Conservation (phyloP, 2,888 invertebrate species). For the Sinentomon sp. region DNA sequence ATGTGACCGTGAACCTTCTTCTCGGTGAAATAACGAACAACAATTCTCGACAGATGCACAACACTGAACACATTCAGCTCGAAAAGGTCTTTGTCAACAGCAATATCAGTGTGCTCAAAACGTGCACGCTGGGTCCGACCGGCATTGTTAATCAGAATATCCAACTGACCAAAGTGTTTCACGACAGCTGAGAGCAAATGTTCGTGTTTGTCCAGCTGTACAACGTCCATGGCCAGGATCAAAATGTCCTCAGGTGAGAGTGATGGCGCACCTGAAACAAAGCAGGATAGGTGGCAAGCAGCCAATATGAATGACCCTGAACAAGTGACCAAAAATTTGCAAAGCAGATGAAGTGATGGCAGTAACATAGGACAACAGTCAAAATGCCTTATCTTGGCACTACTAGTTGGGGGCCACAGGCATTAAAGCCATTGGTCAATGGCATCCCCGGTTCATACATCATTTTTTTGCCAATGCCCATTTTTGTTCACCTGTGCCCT, state of each 20-base stretch:
- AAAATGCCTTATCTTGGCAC: too few relatives aligned
- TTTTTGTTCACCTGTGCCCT: too few relatives aligned
- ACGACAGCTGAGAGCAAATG: conserved; percentile 31
- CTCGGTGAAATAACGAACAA: conserved; percentile 32
- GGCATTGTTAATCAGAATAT: conserved; percentile 53
- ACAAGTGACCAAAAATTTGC: conserved; percentile 1
- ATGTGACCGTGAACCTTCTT: conserved; percentile 31
- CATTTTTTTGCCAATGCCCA: too few relatives aligned
- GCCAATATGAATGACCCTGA: background rate
- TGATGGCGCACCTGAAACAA: conserved; percentile 19
- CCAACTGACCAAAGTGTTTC: conserved; percentile 37
- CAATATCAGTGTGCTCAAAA: conserved; percentile 38
- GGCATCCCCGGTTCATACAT: too few relatives aligned
- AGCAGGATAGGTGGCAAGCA: conserved; percentile 4
- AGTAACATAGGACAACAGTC: too few relatives aligned
- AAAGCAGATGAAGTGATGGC: too few relatives aligned
- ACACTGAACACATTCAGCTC: conserved; percentile 47
- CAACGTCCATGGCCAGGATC: conserved; percentile 37
- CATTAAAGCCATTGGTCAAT: too few relatives aligned
- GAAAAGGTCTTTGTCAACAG: conserved; percentile 43
- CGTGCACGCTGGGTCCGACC: conserved; percentile 44
- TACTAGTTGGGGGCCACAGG: too few relatives aligned
- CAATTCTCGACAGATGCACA: conserved; percentile 37
- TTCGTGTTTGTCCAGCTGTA: conserved; percentile 30
- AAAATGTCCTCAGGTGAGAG: conserved; percentile 32